phyloP scores from a whole-genome alignment of 2,888 invertebrate genomes.

The Auanema freiburgensis region DNA sequence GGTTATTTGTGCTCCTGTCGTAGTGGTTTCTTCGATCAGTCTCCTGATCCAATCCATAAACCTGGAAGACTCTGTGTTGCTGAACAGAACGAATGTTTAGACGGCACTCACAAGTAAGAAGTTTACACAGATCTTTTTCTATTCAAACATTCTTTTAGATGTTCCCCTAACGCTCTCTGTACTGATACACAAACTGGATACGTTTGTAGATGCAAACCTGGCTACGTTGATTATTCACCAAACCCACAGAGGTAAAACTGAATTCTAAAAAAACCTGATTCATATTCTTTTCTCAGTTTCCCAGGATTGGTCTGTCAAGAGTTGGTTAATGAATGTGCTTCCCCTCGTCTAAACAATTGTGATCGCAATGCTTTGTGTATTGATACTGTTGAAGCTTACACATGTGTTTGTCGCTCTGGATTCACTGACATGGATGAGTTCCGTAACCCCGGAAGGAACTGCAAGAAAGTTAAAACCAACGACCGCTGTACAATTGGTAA shows the following conservation, averaged over 20 bases:
- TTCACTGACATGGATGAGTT: constrained; percentile 62
- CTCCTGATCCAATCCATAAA: constrained; percentile 46
- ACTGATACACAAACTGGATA: constrained; percentile 61
- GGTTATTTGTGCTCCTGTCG: constrained; percentile 58
- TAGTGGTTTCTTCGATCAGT: constrained; percentile 56
- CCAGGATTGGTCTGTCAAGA: constrained; percentile 59
- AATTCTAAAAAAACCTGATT: not conserved
- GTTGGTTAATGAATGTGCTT: constrained; percentile 59
- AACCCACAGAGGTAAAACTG: constrained; percentile 56
- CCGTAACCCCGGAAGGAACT: constrained; percentile 61
- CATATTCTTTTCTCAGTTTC: constrained; percentile 24
- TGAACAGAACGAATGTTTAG: constrained; percentile 60
- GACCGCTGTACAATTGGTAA: constrained; percentile 57
- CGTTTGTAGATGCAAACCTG: constrained; percentile 63
- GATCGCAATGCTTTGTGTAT: constrained; percentile 61
- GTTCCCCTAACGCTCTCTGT: constrained; percentile 62
- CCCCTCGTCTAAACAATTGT: constrained; percentile 51
- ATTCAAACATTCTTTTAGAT: no score
- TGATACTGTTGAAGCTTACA: constrained; percentile 59
- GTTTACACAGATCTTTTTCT: no score
- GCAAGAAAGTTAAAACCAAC: constrained; percentile 56
- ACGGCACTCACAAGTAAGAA: constrained; percentile 46
- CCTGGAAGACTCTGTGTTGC: constrained; percentile 62
- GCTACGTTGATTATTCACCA: constrained; percentile 63
- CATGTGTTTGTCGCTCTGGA: constrained; percentile 57